phyloP scores from a whole-genome alignment of 2,888 invertebrate genomes.

The Oeneis ivallda region DNA sequence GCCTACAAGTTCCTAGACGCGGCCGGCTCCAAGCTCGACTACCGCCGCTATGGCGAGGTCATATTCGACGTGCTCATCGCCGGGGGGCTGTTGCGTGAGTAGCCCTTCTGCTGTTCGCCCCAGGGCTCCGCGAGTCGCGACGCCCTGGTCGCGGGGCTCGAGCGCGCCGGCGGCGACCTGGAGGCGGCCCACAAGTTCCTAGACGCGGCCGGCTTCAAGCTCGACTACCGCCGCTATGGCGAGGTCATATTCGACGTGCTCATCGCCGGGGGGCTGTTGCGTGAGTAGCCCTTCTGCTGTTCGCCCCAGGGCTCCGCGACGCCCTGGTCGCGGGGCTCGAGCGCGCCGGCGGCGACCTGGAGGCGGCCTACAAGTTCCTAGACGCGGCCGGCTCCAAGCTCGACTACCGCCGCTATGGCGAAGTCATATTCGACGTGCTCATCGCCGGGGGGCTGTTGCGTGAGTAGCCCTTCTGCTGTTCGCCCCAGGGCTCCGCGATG shows the following conservation, averaged over 20 bases:
- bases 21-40: conserved; percentile 97
- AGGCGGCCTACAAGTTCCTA: conserved; percentile 96
- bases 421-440: conserved; percentile 98
- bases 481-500: conserved; percentile 75
- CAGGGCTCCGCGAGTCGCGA: too few species aligned
- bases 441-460: conserved; percentile 98
- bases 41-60: conserved; percentile 98
- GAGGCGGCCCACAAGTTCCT: conserved; percentile 97
- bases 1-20: conserved; percentile 97
- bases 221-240: conserved; percentile 98
- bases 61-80: conserved; percentile 99
- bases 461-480: conserved; percentile 58
- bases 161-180: too few species aligned
- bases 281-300: conserved; percentile 70
- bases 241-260: conserved; percentile 98
- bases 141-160: too few species aligned
- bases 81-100: conserved; percentile 94
- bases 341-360: conserved; percentile 94
- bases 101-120: not conserved
- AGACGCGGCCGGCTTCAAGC: conserved; percentile 96
- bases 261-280: conserved; percentile 97
- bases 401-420: conserved; percentile 98
- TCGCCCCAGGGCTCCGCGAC: conserved; percentile 92
- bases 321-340: conserved; percentile 96
- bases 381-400: conserved; percentile 97